Evolutionary conservation across 37 sponge, comb jelly and placozoan species (phyloP).

Genomic region (Diacarnus erythraeanus): DNA sequence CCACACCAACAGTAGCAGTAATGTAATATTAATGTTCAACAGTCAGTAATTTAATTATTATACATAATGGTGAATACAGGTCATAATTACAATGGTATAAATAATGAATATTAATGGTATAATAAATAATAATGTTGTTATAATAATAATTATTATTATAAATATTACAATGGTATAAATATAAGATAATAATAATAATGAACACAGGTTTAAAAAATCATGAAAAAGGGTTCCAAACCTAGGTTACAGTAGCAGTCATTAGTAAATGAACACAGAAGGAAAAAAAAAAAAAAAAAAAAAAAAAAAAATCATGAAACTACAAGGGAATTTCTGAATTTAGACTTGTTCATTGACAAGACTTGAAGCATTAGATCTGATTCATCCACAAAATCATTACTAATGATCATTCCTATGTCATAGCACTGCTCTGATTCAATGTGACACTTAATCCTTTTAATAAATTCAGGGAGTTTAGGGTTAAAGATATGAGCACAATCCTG

Average conservation of each 20-base stretch:
- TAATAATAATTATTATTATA: too few species aligned
- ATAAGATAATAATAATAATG: too few species aligned
- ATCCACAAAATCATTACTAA: slow-evolving; percentile 18
- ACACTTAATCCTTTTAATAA: neutral
- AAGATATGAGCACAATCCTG: slow-evolving; percentile 9
- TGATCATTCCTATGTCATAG: slow-evolving; percentile 1
- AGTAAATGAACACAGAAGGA: too few species aligned
- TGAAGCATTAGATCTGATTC: slow-evolving; percentile 14
- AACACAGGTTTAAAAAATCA: too few species aligned
- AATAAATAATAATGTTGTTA: too few species aligned
- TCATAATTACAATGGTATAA: too few species aligned
- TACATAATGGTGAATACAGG: slow-evolving; percentile 20
- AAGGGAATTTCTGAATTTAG: neutral
- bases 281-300: too few species aligned
- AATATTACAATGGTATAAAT: too few species aligned
- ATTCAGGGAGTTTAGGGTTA: neutral
- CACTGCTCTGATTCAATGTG: neutral
- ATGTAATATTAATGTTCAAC: neutral
- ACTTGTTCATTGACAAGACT: neutral
- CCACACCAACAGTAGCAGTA: neutral
- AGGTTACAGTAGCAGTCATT: too few species aligned
- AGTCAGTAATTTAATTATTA: neutral
- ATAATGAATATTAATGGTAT: too few species aligned
- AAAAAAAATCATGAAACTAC: too few species aligned
- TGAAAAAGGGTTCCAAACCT: too few species aligned